A percentile compares a stretch with the other conserved stretches of the same genome.
Evolutionary conservation across 2,113 vertebrate species (phyloP).

Genomic region (Seriola quinqueradiata): DNA sequence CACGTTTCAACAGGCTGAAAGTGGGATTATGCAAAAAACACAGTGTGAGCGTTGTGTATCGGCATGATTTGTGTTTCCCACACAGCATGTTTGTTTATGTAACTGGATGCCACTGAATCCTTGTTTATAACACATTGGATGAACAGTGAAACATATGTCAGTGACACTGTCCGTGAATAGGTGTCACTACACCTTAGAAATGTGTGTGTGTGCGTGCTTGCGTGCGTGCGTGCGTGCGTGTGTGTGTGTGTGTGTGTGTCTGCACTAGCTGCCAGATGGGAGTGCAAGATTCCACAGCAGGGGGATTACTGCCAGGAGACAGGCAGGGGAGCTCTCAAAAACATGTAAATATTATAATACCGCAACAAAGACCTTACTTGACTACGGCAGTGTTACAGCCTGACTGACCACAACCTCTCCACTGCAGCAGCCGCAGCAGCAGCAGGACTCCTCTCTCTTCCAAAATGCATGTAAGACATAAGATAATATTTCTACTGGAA

Average conservation of each 20-base stretch:
- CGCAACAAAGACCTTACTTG: conserved; percentile 27
- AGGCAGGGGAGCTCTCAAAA: conserved; percentile 10
- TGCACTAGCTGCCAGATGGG: conserved; percentile 31
- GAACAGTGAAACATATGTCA: conserved; percentile 50
- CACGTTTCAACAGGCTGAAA: conserved; percentile 23
- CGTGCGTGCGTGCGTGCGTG: conserved; percentile 6
- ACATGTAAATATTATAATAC: conserved; percentile 27
- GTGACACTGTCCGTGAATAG: conserved; percentile 25
- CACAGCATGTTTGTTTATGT: conserved; percentile 37
- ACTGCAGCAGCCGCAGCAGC: no score
- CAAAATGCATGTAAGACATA: no score
- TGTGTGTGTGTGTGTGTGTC: conserved; percentile 10
- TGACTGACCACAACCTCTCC: not conserved
- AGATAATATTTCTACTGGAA: no score
- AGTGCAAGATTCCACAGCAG: conserved; percentile 40
- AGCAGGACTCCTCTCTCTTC: no score
- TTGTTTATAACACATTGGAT: conserved; percentile 40
- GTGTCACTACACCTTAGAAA: conserved; percentile 34
- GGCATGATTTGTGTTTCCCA: conserved; percentile 28
- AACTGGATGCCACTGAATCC: conserved; percentile 34
- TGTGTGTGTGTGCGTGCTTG: not conserved
- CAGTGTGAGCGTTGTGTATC: conserved; percentile 18
- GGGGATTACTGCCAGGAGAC: conserved; percentile 36
- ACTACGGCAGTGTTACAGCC: conserved; percentile 6
- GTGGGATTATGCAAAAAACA: not conserved